Evolutionary conservation across 2,113 vertebrate species (phyloP).

Genomic region (Melanerpes aurifrons): DNA sequence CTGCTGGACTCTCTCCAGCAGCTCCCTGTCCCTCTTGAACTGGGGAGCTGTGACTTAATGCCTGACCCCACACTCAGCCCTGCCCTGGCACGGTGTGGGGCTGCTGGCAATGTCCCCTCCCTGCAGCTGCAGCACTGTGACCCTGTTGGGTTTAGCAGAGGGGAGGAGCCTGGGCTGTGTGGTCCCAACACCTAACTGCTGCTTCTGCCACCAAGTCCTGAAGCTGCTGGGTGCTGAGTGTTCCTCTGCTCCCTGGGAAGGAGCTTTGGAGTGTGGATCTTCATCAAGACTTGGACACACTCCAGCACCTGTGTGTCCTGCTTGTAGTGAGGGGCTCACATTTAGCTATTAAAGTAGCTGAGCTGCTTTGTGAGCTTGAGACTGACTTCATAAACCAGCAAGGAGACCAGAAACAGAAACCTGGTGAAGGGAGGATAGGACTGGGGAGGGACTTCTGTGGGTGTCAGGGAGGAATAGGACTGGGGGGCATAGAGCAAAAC

Average conservation of each 20-base stretch:
- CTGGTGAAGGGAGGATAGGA: too few relatives aligned
- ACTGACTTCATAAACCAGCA: too few relatives aligned
- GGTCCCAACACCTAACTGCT: accelerated
- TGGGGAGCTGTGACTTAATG: background rate
- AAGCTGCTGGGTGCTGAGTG: background rate
- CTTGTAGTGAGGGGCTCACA: too few relatives aligned
- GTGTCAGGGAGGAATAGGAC: too few relatives aligned
- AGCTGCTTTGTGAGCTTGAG: too few relatives aligned
- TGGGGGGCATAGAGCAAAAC: too few relatives aligned
- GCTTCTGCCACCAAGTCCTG: accelerated
- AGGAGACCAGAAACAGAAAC: too few relatives aligned
- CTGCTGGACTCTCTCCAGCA: too few relatives aligned
- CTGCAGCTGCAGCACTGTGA: accelerated
- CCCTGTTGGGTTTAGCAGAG: background rate
- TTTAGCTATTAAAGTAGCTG: too few relatives aligned
- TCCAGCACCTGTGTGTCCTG: too few relatives aligned
- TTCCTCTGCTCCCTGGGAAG: background rate
- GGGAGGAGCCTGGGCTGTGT: background rate
- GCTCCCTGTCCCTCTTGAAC: background rate
- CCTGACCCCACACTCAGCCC: background rate
- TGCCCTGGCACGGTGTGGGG: background rate
- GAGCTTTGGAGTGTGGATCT: background rate
- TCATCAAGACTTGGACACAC: too few relatives aligned
- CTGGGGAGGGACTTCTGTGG: too few relatives aligned
- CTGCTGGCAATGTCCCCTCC: background rate